Evolutionary conservation across 1,140 invertebrate genomes (phyloP).

Genomic region (Drosophila repletoides): DNA sequence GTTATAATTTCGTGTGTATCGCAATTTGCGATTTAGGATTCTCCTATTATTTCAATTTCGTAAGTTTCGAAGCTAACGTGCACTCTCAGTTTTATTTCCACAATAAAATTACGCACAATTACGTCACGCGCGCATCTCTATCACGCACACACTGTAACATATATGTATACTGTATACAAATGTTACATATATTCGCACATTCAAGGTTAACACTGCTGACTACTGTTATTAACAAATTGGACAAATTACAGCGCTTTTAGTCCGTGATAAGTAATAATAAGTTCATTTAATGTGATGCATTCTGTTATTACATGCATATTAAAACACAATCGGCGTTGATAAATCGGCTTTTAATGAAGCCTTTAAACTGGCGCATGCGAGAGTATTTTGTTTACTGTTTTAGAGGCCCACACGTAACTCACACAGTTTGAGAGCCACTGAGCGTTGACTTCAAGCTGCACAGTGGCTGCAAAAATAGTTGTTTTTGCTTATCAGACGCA

Average conservation of each 20-base stretch:
- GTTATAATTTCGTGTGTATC: too few species aligned
- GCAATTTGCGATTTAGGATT: too few species aligned
- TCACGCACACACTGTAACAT: not conserved
- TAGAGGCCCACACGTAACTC: not conserved
- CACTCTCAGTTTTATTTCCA: too few species aligned
- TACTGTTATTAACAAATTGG: conserved; percentile 14
- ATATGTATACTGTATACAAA: not conserved
- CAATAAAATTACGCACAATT: too few species aligned
- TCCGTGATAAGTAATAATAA: conserved; percentile 12
- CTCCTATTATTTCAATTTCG: too few species aligned
- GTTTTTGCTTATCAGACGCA: conserved; percentile 38
- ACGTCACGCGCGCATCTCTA: too few species aligned
- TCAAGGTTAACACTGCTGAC: conserved; percentile 5
- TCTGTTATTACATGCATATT: conserved; percentile 12
- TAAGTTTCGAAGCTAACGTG: too few species aligned
- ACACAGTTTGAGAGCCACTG: conserved; percentile 8
- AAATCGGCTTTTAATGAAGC: conserved; percentile 19
- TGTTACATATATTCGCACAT: not conserved
- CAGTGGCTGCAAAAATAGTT: conserved; percentile 21
- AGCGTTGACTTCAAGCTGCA: not conserved
- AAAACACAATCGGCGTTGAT: not conserved
- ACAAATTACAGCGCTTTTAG: conserved; percentile 1
- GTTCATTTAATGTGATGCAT: conserved; percentile 11
- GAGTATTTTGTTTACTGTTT: conserved; percentile 7
- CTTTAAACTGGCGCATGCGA: not conserved